Conservation (phyloP, 1,140 invertebrate genomes). For the Drosophila takahashii region DNA sequence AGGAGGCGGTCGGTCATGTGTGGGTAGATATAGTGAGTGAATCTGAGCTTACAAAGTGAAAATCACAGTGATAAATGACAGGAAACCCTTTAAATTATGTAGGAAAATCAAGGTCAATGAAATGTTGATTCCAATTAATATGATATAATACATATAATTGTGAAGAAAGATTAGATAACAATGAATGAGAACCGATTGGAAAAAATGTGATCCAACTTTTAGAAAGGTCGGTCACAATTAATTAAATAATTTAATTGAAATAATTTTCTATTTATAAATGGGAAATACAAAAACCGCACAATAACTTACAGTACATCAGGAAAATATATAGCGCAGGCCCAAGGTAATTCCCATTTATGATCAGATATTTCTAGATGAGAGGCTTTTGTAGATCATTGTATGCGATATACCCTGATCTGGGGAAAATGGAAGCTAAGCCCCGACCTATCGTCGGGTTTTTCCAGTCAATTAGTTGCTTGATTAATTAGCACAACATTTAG, state of each 20-base stretch:
- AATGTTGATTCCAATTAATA: slow-evolving; percentile 32
- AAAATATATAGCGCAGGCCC: background rate
- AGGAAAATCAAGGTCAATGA: slow-evolving; percentile 29
- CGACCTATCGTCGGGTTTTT: slow-evolving; percentile 57
- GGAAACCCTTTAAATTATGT: slow-evolving; percentile 18
- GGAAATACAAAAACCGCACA: slow-evolving; percentile 19
- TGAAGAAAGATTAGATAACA: slow-evolving; percentile 17
- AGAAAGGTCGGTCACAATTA: slow-evolving; percentile 40
- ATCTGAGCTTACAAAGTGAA: slow-evolving; percentile 21
- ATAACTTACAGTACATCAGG: slow-evolving; percentile 19
- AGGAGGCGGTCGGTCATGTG: slow-evolving; percentile 35
- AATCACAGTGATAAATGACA: slow-evolving; percentile 38
- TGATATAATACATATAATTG: slow-evolving; percentile 42
- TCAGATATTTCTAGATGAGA: slow-evolving; percentile 10
- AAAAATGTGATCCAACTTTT: slow-evolving; percentile 27
- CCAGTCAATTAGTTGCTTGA: slow-evolving; percentile 62
- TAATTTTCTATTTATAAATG: slow-evolving; percentile 35
- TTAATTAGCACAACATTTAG: slow-evolving; percentile 67
- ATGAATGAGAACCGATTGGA: slow-evolving; percentile 4
- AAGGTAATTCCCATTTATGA: slow-evolving; percentile 47
- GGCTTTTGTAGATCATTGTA: slow-evolving; percentile 24
- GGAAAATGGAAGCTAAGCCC: slow-evolving; percentile 36
- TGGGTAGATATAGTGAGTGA: slow-evolving; percentile 18
- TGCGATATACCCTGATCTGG: slow-evolving; percentile 11
- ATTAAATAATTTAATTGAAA: slow-evolving; percentile 25